Evolutionary conservation across 2,113 vertebrate genomes (phyloP).

Genomic region (Recurvirostra avosetta): DNA sequence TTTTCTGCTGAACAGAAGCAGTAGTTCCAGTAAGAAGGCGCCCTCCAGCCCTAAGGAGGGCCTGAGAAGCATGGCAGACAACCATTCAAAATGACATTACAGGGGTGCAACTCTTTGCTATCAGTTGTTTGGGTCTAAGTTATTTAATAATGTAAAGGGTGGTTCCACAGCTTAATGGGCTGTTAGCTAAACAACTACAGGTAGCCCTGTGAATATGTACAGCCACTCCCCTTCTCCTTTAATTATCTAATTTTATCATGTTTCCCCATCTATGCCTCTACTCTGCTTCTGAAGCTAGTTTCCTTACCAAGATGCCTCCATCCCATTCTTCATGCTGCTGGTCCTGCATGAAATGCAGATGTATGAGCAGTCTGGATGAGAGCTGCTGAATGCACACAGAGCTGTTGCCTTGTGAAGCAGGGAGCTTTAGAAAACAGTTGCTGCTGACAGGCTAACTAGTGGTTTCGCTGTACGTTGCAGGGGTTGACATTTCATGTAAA

Average conservation of each 20-base stretch:
- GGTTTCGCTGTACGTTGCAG: neutral
- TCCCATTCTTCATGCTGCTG: neutral
- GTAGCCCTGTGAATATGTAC: neutral
- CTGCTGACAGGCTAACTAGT: neutral
- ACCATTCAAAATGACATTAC: neutral
- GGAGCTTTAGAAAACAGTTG: neutral
- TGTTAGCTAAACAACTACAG: neutral
- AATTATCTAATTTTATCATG: slow-evolving; percentile 23
- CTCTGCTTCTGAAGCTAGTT: slow-evolving; percentile 8
- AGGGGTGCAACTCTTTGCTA: neutral
- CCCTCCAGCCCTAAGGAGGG: neutral
- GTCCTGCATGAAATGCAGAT: neutral
- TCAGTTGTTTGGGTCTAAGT: neutral
- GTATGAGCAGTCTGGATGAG: neutral
- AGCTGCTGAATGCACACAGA: neutral
- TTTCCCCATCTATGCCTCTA: neutral
- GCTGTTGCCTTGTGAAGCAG: neutral
- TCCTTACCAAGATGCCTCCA: neutral
- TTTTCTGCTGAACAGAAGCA: neutral
- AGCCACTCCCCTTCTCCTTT: slow-evolving; percentile 37
- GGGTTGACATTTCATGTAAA: neutral
- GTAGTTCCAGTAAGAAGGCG: neutral
- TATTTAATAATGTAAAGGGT: slow-evolving; percentile 25
- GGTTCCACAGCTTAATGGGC: slow-evolving; percentile 21
- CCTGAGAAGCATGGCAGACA: neutral